Base-by-base conservation (phyloP, 2,888 invertebrate genomes). In the Rhodophaea formosa region DNA sequence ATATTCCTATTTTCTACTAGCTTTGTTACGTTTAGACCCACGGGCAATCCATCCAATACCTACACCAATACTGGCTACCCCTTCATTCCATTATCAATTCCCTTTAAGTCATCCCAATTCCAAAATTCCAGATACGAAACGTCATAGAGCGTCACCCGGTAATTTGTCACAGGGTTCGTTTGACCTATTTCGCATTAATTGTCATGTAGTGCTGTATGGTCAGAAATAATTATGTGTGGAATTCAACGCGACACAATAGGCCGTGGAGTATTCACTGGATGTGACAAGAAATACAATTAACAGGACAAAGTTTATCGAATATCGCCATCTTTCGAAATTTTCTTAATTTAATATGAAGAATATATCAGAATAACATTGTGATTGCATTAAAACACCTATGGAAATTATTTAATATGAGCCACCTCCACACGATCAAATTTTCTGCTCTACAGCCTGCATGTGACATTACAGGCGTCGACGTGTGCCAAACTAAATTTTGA, bases 161-260 rank as follows among this genome's bases (percentile, higher is more conserved):
- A 62, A 62, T 59, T 59, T 58, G 58, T 51, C 54, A 58, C 29
- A 12, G 39, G 7, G 43, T 10, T 45, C 42, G 59, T 69, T 66
- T 79, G 83, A 80, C 78, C 81, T 63, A 83, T 68, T 79, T 86
- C 64, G 71, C 74, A 76, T 79, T 82, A 82, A 84, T 84, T 86
- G 86, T 80, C 82, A 80, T 74, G 68, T 73, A 73, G 80, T 79
- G 79, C 74, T 79, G 77, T 73, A 68, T 83, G 84, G 84, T 75
- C 77, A 79, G 82, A 86, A 83, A 88, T 88, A 87, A 88, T 88
- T 86, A 83, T 87, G 84, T 85, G 78, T 79, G 86, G 86, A 84
- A 86, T 86, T 77, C 80, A 81, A 81, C 81, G 78, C 78, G 76
- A 73, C 74, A 80, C 80, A 79, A 79, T 79, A 75, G 3, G 15